Conservation (phyloP, 53 echinoderm and acorn worm species). For the Stichopus horrens region DNA sequence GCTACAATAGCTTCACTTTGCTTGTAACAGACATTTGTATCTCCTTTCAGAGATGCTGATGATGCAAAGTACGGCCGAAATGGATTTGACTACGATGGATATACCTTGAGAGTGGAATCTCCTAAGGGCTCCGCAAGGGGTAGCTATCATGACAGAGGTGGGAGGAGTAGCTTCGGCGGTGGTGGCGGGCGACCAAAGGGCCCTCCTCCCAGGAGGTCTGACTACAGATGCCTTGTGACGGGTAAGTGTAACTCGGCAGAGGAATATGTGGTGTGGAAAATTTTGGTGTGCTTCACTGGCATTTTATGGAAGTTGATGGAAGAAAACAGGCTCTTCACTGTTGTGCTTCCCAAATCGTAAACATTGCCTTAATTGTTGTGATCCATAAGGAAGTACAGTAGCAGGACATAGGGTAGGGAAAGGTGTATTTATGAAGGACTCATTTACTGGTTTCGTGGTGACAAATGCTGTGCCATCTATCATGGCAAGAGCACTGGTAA, state of each 20-base stretch:
- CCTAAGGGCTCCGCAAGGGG: conserved; percentile 71
- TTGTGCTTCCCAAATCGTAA: too few relatives aligned
- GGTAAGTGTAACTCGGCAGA: conserved; percentile 48
- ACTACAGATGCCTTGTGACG: conserved; percentile 82
- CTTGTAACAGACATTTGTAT: background rate
- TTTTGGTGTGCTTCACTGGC: too few relatives aligned
- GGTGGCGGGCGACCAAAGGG: conserved; percentile 72
- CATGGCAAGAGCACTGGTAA: too few relatives aligned
- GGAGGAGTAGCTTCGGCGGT: conserved; percentile 44
- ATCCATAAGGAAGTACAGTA: too few relatives aligned
- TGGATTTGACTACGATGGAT: conserved; percentile 93
- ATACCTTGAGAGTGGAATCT: conserved; percentile 84
- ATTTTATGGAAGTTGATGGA: too few relatives aligned
- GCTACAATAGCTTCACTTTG: too few relatives aligned
- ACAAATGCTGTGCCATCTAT: too few relatives aligned
- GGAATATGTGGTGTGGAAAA: background rate
- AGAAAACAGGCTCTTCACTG: too few relatives aligned
- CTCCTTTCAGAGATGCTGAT: conserved; percentile 76
- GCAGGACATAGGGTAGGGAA: too few relatives aligned
- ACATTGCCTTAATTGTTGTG: too few relatives aligned
- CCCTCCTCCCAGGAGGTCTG: conserved; percentile 82
- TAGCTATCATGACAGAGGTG: conserved; percentile 51
- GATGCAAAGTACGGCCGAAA: conserved; percentile 86
- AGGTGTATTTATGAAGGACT: too few relatives aligned
- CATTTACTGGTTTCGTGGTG: too few relatives aligned